Evolutionary conservation across 2,113 vertebrate species (phyloP), one percentile per base, ranked within the genome.

Genomic region (Gasterosteus aculeatus): DNA sequence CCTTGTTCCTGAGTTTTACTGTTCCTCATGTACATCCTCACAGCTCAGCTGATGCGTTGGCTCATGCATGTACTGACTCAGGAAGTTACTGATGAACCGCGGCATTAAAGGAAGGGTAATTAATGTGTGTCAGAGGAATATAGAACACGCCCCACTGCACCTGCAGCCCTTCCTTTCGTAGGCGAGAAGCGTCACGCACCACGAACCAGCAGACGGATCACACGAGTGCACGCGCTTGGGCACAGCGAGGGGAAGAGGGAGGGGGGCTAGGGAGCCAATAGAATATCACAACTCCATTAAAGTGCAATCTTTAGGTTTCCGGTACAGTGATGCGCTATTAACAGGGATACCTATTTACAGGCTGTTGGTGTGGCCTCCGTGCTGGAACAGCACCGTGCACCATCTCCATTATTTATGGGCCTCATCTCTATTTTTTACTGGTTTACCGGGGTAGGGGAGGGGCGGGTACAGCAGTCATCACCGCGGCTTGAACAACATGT

Each of bases 331-430:
- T 82, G 84, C 70, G 85, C 88, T 93, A 91, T 94, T 94, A 93
- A 26, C 92, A 92, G 90, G 76, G 93, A 90, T 82, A 87, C 78
- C 93, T 86, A 90, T 95, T 95, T 94, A 91, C 94, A 92, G 93
- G 89, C 88, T 69, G 66, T 90, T 90, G 92, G 89, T 78, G 90
- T 83, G 73, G 91, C 88, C 89, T 94, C 91, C 92, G 88, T 67
- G 81, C 91, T 73, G 77, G 78, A 95, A 94, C 89, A 87, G 93
- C 89, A 87, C 89, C 83, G 76, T 92, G 87, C 78, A 83, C 87
- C 78, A 80, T 90, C 86, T 96, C 91, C 93, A 94, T 96, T 94
- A 96, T 96, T 96, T 95, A 96, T 95, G 74, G 82, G 77, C 75
- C 75, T 0, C 83, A 77, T 87, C 89, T 94, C 89, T 91, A 88